Evolutionary conservation across 2,113 vertebrate genomes (phyloP).

Genomic region (Charina bottae): DNA sequence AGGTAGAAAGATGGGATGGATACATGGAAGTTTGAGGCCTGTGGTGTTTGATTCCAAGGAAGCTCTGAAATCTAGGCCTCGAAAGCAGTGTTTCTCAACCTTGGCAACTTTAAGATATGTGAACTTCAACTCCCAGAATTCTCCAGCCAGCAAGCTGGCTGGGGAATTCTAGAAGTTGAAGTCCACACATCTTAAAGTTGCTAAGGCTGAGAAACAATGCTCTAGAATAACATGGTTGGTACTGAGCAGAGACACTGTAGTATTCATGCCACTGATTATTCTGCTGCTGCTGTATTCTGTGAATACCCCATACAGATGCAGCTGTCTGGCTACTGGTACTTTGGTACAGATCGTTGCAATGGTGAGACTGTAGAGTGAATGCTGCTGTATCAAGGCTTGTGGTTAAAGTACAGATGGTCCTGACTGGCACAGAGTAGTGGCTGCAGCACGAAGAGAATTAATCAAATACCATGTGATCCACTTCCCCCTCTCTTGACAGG

Average conservation of each 20-base stretch:
- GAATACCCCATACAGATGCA: conserved; percentile 23
- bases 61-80: not conserved
- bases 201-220: not conserved
- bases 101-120: not conserved
- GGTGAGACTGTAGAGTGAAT: not conserved
- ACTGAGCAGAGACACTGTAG: not conserved
- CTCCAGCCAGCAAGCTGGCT: not conserved
- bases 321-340: conserved; percentile 27
- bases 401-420: not conserved
- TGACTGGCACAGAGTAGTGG: not conserved
- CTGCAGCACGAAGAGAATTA: not conserved
- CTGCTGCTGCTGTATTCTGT: conserved; percentile 3
- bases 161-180: not conserved
- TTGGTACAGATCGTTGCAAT: not conserved
- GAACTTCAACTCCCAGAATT: not conserved
- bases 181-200: not conserved
- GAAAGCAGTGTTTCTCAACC: not conserved
- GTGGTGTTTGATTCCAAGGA: not conserved
- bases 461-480: not conserved
- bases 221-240: not conserved
- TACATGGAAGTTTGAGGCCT: not conserved
- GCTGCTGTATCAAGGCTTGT: not conserved
- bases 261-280: not conserved
- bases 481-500: not conserved
- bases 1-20: not conserved